These are phyloP conservation scores for Gallinago jamesoni DNA, from an alignment of 2,113 vertebrate genomes.

Conservation along the genomic window DNA sequence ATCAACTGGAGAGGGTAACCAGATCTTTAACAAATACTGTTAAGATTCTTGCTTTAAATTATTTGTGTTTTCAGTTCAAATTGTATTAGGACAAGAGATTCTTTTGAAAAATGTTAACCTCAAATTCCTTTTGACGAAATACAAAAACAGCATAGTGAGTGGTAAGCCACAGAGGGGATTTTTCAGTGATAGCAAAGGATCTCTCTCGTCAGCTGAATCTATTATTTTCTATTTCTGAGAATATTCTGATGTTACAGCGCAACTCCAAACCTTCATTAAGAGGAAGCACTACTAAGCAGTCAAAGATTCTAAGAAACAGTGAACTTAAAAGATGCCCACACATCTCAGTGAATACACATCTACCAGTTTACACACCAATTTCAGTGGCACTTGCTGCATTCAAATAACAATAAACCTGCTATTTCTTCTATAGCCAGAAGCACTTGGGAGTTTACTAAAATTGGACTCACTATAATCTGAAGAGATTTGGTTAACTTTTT, in stretches of 20 bases:
- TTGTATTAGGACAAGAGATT: background rate
- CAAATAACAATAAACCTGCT: background rate
- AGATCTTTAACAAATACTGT: background rate
- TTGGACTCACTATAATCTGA: background rate
- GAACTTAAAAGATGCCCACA: background rate
- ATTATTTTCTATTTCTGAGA: background rate
- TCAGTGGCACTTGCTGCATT: background rate
- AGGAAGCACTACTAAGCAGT: background rate
- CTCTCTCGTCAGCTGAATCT: background rate
- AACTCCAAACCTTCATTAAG: background rate
- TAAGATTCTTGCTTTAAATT: background rate
- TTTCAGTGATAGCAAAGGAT: background rate
- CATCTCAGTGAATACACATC: background rate
- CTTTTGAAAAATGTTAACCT: background rate
- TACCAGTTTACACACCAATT: background rate
- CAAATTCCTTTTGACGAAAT: constrained; percentile 2
- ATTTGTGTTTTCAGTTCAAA: background rate
- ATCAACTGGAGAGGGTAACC: background rate
- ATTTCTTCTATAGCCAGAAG: background rate
- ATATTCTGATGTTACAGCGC: background rate
- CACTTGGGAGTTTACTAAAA: background rate
- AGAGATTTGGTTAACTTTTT: background rate
- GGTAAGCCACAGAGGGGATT: constrained; percentile 6
- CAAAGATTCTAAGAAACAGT: background rate
- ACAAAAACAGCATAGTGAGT: background rate